These are phyloP conservation scores for Drosophila mercatorum DNA, from an alignment of 2,888 invertebrate species.

Conservation along the genomic window DNA sequence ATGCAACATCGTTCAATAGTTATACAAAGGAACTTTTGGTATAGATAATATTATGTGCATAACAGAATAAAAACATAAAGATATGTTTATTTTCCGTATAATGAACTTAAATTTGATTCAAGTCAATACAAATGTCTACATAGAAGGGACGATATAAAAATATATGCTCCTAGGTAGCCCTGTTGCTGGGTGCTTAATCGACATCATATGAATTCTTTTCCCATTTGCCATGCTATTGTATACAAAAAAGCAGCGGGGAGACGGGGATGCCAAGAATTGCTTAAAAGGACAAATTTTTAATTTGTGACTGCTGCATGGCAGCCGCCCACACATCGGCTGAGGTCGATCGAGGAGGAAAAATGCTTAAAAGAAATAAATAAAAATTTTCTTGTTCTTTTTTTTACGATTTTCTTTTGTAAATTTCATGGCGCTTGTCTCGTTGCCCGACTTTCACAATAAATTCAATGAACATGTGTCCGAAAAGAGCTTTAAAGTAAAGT, in stretches of 20 bases:
- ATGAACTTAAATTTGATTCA: too few relatives aligned
- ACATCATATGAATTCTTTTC: neutral
- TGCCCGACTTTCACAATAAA: slow-evolving; percentile 51
- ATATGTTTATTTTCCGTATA: too few relatives aligned
- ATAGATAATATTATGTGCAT: too few relatives aligned
- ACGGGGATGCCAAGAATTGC: slow-evolving; percentile 41
- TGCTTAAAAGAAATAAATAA: slow-evolving; percentile 66
- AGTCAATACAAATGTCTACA: too few relatives aligned
- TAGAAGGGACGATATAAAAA: too few relatives aligned
- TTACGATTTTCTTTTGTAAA: slow-evolving; percentile 46
- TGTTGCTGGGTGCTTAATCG: neutral
- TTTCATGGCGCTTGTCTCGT: slow-evolving; percentile 50
- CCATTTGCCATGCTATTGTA: neutral
- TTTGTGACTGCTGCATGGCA: slow-evolving; percentile 58
- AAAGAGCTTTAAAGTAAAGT: slow-evolving; percentile 47
- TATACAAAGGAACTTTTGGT: too few relatives aligned
- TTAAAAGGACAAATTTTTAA: slow-evolving; percentile 73
- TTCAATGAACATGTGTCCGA: slow-evolving; percentile 44
- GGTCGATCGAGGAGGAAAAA: slow-evolving; percentile 13
- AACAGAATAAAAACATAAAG: too few relatives aligned
- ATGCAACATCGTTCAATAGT: too few relatives aligned
- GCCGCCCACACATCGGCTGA: slow-evolving; percentile 16
- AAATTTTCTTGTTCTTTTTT: slow-evolving; percentile 46
- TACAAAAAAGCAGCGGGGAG: slow-evolving; percentile 16
- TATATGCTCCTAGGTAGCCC: too few relatives aligned